Conservation (phyloP, 2,113 vertebrate genomes). For the Oncorhynchus masou region DNA sequence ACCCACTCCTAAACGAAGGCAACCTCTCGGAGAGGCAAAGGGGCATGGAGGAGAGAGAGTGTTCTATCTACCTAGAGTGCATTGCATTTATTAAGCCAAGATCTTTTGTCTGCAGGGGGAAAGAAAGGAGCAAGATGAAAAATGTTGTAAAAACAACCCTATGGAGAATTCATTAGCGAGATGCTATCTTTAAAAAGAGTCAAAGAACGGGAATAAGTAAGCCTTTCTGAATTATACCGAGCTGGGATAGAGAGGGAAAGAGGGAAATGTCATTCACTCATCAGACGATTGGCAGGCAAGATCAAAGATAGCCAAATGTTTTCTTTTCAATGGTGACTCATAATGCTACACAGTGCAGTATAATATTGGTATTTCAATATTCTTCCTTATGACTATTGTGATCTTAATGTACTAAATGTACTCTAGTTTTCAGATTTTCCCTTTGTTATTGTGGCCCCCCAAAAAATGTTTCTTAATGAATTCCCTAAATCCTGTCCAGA, state of each 20-base stretch:
- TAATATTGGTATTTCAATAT: not conserved
- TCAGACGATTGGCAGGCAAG: not conserved
- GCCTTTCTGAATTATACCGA: not conserved
- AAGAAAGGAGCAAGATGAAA: not conserved
- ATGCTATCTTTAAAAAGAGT: not conserved
- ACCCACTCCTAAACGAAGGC: not conserved
- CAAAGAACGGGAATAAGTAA: not conserved
- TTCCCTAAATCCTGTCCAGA: not conserved
- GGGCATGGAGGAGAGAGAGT: not conserved
- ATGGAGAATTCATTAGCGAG: not conserved
- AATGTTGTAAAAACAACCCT: not conserved
- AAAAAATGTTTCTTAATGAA: not conserved
- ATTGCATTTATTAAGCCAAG: not conserved
- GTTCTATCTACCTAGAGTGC: not conserved
- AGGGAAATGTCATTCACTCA: not conserved
- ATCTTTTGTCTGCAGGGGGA: not conserved
- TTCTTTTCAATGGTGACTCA: not conserved
- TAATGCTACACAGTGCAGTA: not conserved
- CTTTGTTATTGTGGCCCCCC: not conserved
- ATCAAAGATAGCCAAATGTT: not conserved
- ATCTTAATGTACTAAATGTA: not conserved
- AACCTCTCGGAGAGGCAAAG: not conserved
- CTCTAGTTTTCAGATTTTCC: not conserved
- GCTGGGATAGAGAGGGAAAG: not conserved
- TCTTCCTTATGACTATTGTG: not conserved